Evolutionary conservation across 2,113 vertebrate genomes (phyloP), one percentile per base, ranked within the genome.

Genomic region (Anoplopoma fimbria): DNA sequence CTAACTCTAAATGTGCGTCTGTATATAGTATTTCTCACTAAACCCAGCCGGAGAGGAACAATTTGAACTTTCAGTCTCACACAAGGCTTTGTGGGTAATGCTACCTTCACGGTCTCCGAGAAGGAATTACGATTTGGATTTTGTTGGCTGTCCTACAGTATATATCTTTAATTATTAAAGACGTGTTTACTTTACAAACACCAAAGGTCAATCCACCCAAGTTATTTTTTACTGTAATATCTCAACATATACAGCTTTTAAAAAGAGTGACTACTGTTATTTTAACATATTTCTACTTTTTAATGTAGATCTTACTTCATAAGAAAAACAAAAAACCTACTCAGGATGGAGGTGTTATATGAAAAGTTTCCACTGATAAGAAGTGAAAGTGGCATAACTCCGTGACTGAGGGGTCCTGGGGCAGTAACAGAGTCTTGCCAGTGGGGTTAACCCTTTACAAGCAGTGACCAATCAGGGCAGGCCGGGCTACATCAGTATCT

Each of bases 1-100:
- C 62, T 68, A 88, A 88, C 78, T 79, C 63, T 67, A 67, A 78
- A n/a, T 84, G 60, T 79, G 57, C 82, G 80, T 69, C 33, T 86
- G 62, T 65, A 60, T 55, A 77, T 84, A 57, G 34, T 81, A 68
- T 87, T 81, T 88, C 70, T 62, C 51, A 77, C 63, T 75, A 86
- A 38, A 75, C 70, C 27, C 42, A 45, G 61, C 73, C 55, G 65
- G 73, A 68, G 82, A 78, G 57, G 55, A 79, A 36, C 45, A 27
- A 70, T 74, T 55, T 49, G 34, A 83, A n/a, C 36, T 75, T 82
- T 82, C 60, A 51, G 36, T 77, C 68, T 64, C 31, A 31, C 3
- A 12, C 65, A 83, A 63, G 25, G 70, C 47, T 71, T 83, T 71
- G 34, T 84, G 87, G 67, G 80, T 80, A 78, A 82, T 72, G 57